Conservation (phyloP, 2,113 vertebrate genomes). For the Amazona vittata region DNA sequence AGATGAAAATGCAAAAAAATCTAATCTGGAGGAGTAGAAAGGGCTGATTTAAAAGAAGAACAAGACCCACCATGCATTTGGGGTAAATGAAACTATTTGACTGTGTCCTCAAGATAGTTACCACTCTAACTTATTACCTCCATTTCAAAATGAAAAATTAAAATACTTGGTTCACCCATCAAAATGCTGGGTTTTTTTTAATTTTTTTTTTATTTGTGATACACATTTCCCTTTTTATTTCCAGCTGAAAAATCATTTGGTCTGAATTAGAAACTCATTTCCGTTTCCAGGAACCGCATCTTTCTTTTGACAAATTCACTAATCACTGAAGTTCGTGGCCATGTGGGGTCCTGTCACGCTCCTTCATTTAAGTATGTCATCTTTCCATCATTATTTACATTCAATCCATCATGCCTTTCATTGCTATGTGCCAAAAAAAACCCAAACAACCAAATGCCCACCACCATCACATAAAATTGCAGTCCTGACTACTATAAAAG, state of each 20-base stretch:
- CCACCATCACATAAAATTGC: background rate
- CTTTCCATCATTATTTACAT: background rate
- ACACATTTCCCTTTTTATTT: background rate
- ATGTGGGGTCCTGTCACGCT: background rate
- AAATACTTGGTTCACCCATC: background rate
- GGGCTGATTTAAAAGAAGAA: background rate
- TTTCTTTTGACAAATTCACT: background rate
- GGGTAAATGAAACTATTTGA: background rate
- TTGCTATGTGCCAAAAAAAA: background rate
- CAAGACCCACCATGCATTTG: accelerated
- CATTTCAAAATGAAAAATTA: background rate
- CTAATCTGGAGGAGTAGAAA: background rate
- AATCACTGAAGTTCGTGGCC: background rate
- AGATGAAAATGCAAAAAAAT: background rate
- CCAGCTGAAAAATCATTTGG: conserved; percentile 28
- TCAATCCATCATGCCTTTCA: background rate
- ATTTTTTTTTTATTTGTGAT: background rate
- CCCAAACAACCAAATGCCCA: too few species aligned
- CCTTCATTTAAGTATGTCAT: background rate
- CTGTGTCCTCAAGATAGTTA: background rate
- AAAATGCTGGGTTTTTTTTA: background rate
- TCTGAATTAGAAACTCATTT: conserved; percentile 21
- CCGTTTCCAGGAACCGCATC: background rate
- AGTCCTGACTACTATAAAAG: background rate
- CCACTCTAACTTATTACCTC: background rate